Evolutionary conservation across 1,140 invertebrate genomes (phyloP), one percentile per base, ranked within the genome.

Genomic region (Centruroides vittatus): DNA sequence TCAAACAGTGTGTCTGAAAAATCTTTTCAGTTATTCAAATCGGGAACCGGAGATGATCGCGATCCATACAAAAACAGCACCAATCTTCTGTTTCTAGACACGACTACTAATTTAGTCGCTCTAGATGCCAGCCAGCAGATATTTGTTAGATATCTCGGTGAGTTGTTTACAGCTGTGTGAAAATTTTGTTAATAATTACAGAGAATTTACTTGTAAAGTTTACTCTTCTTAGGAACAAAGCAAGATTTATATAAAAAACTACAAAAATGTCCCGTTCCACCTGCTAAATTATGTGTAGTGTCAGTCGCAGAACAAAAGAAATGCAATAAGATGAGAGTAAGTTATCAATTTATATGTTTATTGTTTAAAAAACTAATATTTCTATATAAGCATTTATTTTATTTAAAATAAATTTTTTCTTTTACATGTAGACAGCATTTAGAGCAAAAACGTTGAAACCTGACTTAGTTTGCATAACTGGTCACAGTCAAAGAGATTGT

Each of bases 321-420:
- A 76, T 98, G 94, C 73, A 74, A 88, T 47, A 88, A 88, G 74
- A 97, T 98, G 93, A 88, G 82, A 78, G 89, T 93, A 75, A 72
- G 77, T 74, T 76, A 10, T 58, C 23, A 4, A 12, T 53, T 53
- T 53, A 6, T 5, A 10, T 60, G 58, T 35, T 36, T 55, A 23
- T 23, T 23, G 23, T 35, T 54, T 47, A 36, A 3, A 10, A 49
- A 23, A 23, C 23, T 23, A 23, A 23, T 23, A 23, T 23, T 23
- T 23, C 23, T 23, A 23, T 23, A 23, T 23, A 23, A 23, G 23
- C 23, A 23, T 23, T 60, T 55, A 10, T 5, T n/a, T 53, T 12
- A 60, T 47, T 41, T 41, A 41, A 6, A 8, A 41, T 6, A 50
- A 11, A 23, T 13, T 47, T 47, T 23, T 9, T 36, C 41, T 47